Percentiles rank a stretch among this genome's conserved stretches.
Conservation (phyloP, 2,888 invertebrate genomes). For the Antitype chi region DNA sequence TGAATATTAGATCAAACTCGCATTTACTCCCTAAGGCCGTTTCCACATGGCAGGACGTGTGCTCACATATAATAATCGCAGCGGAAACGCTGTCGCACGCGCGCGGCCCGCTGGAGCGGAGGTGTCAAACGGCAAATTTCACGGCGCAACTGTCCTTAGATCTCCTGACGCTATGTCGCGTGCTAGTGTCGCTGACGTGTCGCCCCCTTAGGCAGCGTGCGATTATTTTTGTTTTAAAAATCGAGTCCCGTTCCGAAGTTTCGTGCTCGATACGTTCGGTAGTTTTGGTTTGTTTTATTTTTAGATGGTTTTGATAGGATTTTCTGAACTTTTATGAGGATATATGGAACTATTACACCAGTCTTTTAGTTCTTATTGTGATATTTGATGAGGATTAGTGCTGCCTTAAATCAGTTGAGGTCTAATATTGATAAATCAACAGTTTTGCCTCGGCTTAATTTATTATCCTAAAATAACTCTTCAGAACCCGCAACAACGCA, state of each 20-base stretch:
- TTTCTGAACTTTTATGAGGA: constrained; percentile 1
- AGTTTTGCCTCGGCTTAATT: not conserved
- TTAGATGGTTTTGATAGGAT: not conserved
- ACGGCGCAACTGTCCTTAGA: constrained; percentile 77
- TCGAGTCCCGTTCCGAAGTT: constrained; percentile 37
- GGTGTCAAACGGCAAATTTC: constrained; percentile 86
- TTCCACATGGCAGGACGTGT: constrained; percentile 71
- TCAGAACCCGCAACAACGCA: constrained; percentile 7
- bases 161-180: constrained; percentile 75
- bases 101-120: constrained; percentile 76
- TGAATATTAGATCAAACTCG: constrained; percentile 66
- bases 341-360: not conserved
- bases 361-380: not conserved
- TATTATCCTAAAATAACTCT: not conserved
- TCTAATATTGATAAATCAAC: not conserved
- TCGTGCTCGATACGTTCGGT: constrained; percentile 1
- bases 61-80: constrained; percentile 77
- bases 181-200: constrained; percentile 71
- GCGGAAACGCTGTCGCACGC: constrained; percentile 76
- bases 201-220: constrained; percentile 65
- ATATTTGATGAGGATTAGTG: not conserved
- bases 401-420: not conserved
- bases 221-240: constrained; percentile 65
- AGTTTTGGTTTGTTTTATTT: constrained; percentile 12
- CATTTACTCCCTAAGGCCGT: constrained; percentile 70